These are phyloP conservation scores for Gnathonemus longibarbis DNA, from an alignment of 2,113 vertebrate genomes.

Conservation along the genomic window DNA sequence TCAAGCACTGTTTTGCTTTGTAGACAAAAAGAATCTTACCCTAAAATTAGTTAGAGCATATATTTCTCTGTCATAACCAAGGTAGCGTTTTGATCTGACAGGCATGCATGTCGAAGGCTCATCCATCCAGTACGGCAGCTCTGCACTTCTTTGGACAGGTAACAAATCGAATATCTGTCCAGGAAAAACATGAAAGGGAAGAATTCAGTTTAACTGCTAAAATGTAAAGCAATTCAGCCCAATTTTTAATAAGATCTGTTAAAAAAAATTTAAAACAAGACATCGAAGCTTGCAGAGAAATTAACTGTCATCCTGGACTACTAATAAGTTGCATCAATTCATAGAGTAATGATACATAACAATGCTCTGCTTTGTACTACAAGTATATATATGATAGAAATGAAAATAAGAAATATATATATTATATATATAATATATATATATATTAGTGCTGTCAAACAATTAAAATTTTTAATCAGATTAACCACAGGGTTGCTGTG, in stretches of 20 bases:
- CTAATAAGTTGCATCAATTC: background rate
- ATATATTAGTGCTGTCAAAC: too few species aligned
- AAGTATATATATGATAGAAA: background rate
- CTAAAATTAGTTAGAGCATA: constrained; percentile 38
- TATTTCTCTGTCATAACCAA: background rate
- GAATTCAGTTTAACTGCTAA: background rate
- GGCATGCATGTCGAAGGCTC: constrained; percentile 35
- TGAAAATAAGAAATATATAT: too few species aligned
- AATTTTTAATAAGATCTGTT: background rate
- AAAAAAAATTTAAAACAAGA: background rate
- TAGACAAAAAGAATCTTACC: constrained; percentile 31
- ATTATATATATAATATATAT: too few species aligned
- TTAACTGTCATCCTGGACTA: background rate
- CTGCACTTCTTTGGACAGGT: constrained; percentile 17
- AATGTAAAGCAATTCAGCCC: background rate
- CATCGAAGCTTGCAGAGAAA: background rate
- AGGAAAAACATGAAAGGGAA: background rate
- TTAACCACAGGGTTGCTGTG: too few species aligned
- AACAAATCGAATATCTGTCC: constrained; percentile 51
- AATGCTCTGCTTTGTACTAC: background rate
- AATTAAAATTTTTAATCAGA: too few species aligned
- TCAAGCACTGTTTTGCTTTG: background rate
- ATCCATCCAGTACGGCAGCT: constrained; percentile 20
- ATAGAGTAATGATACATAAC: background rate
- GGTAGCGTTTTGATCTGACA: constrained; percentile 42